Percentiles rank a stretch among this genome's conserved stretches.
Evolutionary conservation across 2,113 vertebrate species (phyloP).

Genomic region (Lota lota): DNA sequence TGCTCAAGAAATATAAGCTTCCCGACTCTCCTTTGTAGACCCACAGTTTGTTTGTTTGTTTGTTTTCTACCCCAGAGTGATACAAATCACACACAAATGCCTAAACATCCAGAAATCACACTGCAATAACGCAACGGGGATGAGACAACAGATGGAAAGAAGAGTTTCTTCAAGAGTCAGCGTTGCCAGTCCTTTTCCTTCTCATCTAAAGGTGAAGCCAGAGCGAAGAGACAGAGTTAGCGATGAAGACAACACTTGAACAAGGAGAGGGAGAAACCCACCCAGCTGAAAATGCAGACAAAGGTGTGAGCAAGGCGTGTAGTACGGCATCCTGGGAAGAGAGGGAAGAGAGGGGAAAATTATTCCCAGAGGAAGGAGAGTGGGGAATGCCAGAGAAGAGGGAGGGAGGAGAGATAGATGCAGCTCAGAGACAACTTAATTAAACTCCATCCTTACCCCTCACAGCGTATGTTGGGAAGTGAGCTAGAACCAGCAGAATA

Average conservation of each 20-base stretch:
- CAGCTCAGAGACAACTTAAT: not conserved
- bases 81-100: constrained; percentile 2
- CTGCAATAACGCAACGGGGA: not conserved
- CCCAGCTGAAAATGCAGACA: too few relatives aligned
- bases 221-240: not conserved
- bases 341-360: too few relatives aligned
- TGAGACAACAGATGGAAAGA: not conserved
- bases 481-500: not conserved
- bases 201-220: too few relatives aligned
- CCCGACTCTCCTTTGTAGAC: too few relatives aligned
- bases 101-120: constrained; percentile 1
- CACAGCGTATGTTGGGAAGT: not conserved
- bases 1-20: not conserved
- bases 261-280: not conserved
- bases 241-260: not conserved
- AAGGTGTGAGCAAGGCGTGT: too few relatives aligned
- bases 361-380: too few relatives aligned
- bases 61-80: not conserved
- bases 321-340: too few relatives aligned
- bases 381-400: too few relatives aligned
- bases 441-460: not conserved
- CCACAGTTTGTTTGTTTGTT: not conserved
- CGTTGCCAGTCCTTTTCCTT: not conserved
- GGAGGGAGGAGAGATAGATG: not conserved
- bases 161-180: not conserved